Evolutionary conservation across 1,140 invertebrate genomes (phyloP), one percentile per base, ranked within the genome.

Genomic region (Aradophagus sp.): DNA sequence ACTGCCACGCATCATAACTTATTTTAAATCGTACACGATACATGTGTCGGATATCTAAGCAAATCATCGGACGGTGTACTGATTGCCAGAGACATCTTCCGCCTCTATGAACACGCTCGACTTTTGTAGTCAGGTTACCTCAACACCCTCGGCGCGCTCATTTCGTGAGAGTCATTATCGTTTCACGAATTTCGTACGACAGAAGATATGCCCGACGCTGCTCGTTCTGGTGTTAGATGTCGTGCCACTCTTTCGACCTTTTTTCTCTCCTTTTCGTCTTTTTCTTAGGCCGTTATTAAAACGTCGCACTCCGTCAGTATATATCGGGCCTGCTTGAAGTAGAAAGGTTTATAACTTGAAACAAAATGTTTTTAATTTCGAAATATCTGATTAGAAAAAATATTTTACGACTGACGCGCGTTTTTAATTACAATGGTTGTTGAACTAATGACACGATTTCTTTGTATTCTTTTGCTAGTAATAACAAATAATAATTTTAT

Each of bases 11-110:
- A 66, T 65, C 50, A 55, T 61, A 61, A 35, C 52, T 59, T 56
- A 69, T 69, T 53, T 48, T 35, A 55, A 69, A 69, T 69, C 32
- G 34, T 58, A 53, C 67, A 65, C 59, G 68, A 44, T 66, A 65
- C 44, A 70, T 53, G 58, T 61, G 59, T 71, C 68, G 47, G 53
- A 44, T 71, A 65, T 65, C 59, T 71, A 63, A 58, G 67, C 67
- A 47, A 70, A 70, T 70, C 67, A 65, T 59, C 59, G 11, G 16
- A 34, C 52, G 11, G 42, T 59, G 65, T 52, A 42, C 52, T 45
- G 45, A 71, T 71, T 65, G 6, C 53, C 27, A 31, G 41, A 53
- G 59, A 71, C 67, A 59, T 65, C 39, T 71, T 65, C 67, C 67
- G 41, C 67, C 53, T 63, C 59, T 65, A 35, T 59, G 39, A 41